A percentile compares a stretch with the other conserved stretches of the same genome.
Evolutionary conservation across 2,888 invertebrate genomes (phyloP).

Genomic region (Phortica magna): DNA sequence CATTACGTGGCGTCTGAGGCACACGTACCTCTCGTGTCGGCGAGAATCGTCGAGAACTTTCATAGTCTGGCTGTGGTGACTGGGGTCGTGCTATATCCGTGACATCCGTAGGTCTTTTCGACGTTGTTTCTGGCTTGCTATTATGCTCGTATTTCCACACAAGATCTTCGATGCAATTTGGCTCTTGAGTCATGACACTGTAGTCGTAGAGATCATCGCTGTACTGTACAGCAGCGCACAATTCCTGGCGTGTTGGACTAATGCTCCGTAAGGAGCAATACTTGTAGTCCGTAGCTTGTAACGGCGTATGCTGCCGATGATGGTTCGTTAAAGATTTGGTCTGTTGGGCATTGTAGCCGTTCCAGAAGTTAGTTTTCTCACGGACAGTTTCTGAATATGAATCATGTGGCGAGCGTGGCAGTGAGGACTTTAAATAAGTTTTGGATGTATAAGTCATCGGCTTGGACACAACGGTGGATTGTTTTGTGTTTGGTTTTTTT

Average conservation of each 20-base stretch:
- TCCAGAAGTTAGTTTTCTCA: conserved; percentile 85
- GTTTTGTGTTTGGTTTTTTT: conserved; percentile 78
- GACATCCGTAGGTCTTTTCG: not conserved
- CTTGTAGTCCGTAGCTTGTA: conserved; percentile 85
- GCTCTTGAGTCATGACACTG: conserved; percentile 63
- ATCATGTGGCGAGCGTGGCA: conserved; percentile 37
- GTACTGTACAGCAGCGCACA: conserved; percentile 4
- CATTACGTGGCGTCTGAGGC: conserved; percentile 77
- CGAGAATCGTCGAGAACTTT: conserved; percentile 62
- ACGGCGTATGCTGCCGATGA: conserved; percentile 79
- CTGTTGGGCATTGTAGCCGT: conserved; percentile 75
- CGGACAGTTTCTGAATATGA: conserved; percentile 82
- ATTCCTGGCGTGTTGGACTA: conserved; percentile 56
- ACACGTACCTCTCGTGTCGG: conserved; percentile 75
- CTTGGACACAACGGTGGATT: conserved; percentile 69
- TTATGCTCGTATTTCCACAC: conserved; percentile 75
- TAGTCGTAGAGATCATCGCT: conserved; percentile 58
- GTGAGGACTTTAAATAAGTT: conserved; percentile 8
- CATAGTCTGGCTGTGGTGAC: conserved; percentile 53
- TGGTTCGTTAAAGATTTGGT: conserved; percentile 78
- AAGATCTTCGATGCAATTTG: conserved; percentile 76
- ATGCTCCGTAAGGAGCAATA: conserved; percentile 80
- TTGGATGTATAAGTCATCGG: conserved; percentile 40
- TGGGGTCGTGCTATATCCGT: conserved; percentile 60
- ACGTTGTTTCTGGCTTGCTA: conserved; percentile 36